These are phyloP conservation scores for Papilio helenus DNA, from an alignment of 1,140 invertebrate genomes.

Conservation along the genomic window DNA sequence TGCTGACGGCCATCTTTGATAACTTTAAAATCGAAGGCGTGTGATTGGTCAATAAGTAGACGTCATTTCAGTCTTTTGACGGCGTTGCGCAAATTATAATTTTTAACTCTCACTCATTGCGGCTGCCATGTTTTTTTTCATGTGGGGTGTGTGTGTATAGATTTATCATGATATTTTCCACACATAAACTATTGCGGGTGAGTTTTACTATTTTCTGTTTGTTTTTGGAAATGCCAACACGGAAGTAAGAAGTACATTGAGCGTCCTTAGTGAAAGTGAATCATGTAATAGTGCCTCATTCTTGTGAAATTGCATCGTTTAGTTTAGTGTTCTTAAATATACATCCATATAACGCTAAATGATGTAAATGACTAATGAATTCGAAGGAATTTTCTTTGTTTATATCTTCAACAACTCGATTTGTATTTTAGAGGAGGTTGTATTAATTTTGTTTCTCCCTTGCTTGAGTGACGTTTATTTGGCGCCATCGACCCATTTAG, in stretches of 20 bases:
- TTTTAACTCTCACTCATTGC: conserved; percentile 79
- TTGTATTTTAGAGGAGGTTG: conserved; percentile 37
- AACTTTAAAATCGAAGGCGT: conserved; percentile 65
- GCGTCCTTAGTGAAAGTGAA: conserved; percentile 79
- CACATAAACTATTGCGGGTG: conserved; percentile 76
- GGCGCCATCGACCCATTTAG: conserved; percentile 82
- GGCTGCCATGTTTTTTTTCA: conserved; percentile 83
- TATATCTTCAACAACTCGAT: conserved; percentile 31
- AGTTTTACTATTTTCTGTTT: conserved; percentile 59
- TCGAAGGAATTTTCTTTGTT: conserved; percentile 49
- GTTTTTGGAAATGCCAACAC: conserved; percentile 56
- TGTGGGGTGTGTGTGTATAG: conserved; percentile 81
- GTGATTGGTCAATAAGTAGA: conserved; percentile 71
- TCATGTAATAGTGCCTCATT: conserved; percentile 80
- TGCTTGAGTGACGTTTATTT: conserved; percentile 72
- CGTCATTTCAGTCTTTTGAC: conserved; percentile 77
- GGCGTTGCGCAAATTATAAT: conserved; percentile 80
- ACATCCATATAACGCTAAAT: conserved; percentile 50
- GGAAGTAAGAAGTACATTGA: conserved; percentile 68
- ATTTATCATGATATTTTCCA: conserved; percentile 80
- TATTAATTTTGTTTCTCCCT: conserved; percentile 54
- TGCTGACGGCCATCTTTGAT: conserved; percentile 70
- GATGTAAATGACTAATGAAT: conserved; percentile 34
- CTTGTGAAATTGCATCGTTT: conserved; percentile 79
- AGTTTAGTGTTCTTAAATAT: conserved; percentile 51